Base-by-base conservation (phyloP, 2,888 invertebrate species). In the Beris chalybata region DNA sequence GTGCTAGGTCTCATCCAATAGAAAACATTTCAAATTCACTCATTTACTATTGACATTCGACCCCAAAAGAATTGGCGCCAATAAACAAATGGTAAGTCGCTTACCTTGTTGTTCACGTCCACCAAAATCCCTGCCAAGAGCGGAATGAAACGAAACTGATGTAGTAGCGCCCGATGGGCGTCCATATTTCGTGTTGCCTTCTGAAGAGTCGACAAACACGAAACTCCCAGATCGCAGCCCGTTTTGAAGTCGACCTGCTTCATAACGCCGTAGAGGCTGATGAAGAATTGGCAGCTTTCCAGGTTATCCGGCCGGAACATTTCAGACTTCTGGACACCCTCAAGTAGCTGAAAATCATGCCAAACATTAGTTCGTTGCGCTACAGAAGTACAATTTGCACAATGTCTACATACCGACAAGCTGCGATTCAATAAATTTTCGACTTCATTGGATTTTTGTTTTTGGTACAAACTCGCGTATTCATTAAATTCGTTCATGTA, bases 121-220 rank as follows among this genome's bases (percentile, higher is more conserved):
- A 73, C 74, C 13, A 80, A 65, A 11, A 80, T 67, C 65, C 72
- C 74, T 0, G 77, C 72, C 15, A 80, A 52, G 32, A 79, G 64
- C 0, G 80, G 78, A 30, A 80, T 74, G 69, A 75, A 80, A 54
- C 79, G 76, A 71, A 75, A 79, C 50, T 79, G 74, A 13, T 70
- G 54, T 0, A 80, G 76, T 32, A 80, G 72, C 0, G 76, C 74
- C 4, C 65, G 67, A 1, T 78, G 75, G 1, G 76, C 76, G 43
- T 75, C 75, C 31, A 77, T 65, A 68, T 79, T 79, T n/a, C 76
- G 74, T 5, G 75, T 74, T 38, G 76, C 76, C 66, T 78, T 76
- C 64, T 79, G 79, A 47, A 79, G 65, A 12, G 78, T 71, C 0
- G 73, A 67, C 1, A 80, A 72, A 59, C 78, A 77, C 5, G 76